These are phyloP conservation scores for Aegotheles bennettii DNA, from an alignment of 2,113 vertebrate genomes.

Conservation along the genomic window DNA sequence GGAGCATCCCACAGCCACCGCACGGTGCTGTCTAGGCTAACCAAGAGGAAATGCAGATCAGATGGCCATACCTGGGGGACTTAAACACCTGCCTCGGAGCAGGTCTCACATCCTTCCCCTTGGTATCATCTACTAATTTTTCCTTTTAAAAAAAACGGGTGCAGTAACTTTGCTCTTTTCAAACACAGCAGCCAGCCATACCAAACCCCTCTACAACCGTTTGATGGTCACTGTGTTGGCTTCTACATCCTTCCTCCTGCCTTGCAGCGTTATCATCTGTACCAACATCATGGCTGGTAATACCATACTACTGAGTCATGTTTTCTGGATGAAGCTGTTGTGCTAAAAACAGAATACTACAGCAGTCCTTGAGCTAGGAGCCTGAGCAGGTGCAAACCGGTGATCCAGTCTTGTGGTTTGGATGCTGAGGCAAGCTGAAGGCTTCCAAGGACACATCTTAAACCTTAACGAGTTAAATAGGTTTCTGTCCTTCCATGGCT, in stretches of 20 bases:
- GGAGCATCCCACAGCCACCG: neutral
- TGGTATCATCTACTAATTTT: neutral
- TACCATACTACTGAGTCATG: fast-evolving
- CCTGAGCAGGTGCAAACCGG: neutral
- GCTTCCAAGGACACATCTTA: neutral
- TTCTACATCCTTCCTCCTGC: neutral
- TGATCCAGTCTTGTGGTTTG: neutral
- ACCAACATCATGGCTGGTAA: neutral
- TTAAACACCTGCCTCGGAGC: neutral
- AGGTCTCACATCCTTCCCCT: neutral
- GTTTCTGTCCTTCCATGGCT: neutral
- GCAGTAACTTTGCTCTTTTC: neutral
- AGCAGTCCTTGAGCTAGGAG: neutral
- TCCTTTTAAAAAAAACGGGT: neutral
- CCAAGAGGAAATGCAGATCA: neutral
- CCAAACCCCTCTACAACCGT: neutral
- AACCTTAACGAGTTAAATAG: fast-evolving
- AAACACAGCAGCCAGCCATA: neutral
- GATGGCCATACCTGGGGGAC: neutral
- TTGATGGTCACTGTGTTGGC: neutral
- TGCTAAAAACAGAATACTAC: neutral
- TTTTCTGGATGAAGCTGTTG: neutral
- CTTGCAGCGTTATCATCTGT: neutral
- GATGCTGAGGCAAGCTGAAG: neutral
- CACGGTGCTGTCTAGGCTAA: neutral